A percentile compares a stretch with the other conserved stretches of the same genome.
Conservation (phyloP, 2,113 vertebrate species). For the Marmota flaviventris region DNA sequence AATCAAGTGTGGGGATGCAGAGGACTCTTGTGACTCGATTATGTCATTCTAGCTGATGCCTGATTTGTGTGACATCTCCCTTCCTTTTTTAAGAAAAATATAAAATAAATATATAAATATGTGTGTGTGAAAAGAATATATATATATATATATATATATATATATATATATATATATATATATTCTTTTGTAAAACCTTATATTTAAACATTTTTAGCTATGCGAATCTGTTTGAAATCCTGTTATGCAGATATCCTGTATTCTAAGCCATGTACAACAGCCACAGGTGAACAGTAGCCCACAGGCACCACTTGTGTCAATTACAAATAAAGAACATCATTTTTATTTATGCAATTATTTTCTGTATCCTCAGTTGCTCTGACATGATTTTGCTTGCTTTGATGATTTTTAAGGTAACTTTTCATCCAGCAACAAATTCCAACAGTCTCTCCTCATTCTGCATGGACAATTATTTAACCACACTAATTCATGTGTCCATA, state of each 20-base stretch:
- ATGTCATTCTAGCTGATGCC: neutral
- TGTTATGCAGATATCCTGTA: neutral
- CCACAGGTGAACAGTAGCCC: neutral
- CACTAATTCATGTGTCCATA: neutral
- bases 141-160: too few species aligned
- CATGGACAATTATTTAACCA: neutral
- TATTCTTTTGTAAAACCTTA: neutral
- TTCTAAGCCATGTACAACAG: neutral
- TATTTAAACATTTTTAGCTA: neutral
- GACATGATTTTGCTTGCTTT: neutral
- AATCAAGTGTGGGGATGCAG: accelerated
- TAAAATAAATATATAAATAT: neutral
- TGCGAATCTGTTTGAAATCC: neutral
- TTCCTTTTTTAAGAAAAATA: neutral
- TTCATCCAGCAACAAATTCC: neutral
- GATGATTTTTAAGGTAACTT: neutral
- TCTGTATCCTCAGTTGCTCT: neutral
- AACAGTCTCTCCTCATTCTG: neutral
- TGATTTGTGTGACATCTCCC: neutral
- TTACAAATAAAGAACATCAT: neutral
- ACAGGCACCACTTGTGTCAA: neutral
- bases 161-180: neutral
- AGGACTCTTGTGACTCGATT: neutral
- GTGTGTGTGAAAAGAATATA: too few species aligned
- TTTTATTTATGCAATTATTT: neutral